Percentiles rank a stretch among this genome's conserved stretches.
Evolutionary conservation across 1,140 invertebrate species (phyloP).

Genomic region (Proales similis): DNA sequence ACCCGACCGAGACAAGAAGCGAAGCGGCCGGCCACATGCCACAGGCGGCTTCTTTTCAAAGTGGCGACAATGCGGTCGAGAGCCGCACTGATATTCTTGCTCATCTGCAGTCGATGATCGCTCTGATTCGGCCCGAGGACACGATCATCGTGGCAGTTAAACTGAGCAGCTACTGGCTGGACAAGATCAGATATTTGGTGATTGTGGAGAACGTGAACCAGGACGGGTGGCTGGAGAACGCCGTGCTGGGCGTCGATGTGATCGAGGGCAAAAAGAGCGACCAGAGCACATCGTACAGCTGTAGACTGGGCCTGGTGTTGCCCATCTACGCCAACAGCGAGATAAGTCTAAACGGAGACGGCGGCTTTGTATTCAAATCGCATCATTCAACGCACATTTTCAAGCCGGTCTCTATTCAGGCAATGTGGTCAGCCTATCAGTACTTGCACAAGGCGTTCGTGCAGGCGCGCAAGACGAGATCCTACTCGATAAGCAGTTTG

Average conservation of each 20-base stretch:
- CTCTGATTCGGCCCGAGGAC: constrained; percentile 16
- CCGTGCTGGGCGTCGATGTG: constrained; percentile 19
- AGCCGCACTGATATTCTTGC: constrained; percentile 34
- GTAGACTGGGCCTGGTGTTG: constrained; percentile 9
- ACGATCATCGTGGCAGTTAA: constrained; percentile 36
- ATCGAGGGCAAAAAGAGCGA: neutral
- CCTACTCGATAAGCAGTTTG: neutral
- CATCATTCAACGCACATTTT: constrained; percentile 36
- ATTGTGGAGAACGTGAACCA: constrained; percentile 23
- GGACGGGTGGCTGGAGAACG: neutral
- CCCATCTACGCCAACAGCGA: constrained; percentile 36
- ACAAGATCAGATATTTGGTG: constrained; percentile 35
- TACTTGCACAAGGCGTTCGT: constrained; percentile 36
- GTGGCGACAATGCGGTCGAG: neutral
- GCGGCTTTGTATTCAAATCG: constrained; percentile 33
- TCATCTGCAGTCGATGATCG: constrained; percentile 36
- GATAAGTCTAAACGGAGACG: constrained; percentile 29
- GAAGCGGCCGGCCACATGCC: neutral
- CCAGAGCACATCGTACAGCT: neutral
- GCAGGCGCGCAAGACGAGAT: constrained; percentile 12
- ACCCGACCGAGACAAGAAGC: constrained; percentile 3
- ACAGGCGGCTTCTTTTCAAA: neutral
- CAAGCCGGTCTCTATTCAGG: constrained; percentile 30
- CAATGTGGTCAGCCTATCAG: constrained; percentile 35
- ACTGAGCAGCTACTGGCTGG: constrained; percentile 15